Evolutionary conservation across 2,888 invertebrate genomes (phyloP), one percentile per base, ranked within the genome.

Genomic region (Lochmaea crataegi): DNA sequence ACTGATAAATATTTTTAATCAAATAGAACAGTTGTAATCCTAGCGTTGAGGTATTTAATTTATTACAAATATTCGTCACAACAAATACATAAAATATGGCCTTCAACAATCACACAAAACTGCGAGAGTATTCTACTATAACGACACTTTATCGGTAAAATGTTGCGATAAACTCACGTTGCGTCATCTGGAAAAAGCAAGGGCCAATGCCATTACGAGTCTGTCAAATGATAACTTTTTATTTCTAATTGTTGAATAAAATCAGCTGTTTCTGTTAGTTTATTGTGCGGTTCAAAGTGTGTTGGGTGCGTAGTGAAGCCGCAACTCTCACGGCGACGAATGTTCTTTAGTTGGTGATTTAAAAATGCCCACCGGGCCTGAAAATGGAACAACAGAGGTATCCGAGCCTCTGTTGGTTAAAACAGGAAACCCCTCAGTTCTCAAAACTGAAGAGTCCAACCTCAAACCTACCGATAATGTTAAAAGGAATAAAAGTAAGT

Each of bases 391-490:
- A 57, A 74, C 63, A n/a, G 77, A 75, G 42, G 80, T 76, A 66
- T 77, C 72, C 57, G 80, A 82, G 69, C 80, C 81, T 38, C 71
- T 82, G 51, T 71, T 82, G 65, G 75, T 74, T 38, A 80, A 79
- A 68, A 66, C 48, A 22, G 64, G 45, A 3, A 68, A 60, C 18
- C 56, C 69, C 22, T 32, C 56, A 18, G 22, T 63, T n/a, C 22
- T 48, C 16, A 72, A 65, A 53, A 32, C 26, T 42, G 75, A 73
- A 60, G 73, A 70, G 16, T 41, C 45, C 63, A 42, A 32, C 38
- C 57, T 42, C 22, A 75, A 69, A 67, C 57, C 45, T 9, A 41
- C 48, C 14, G 57, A 58, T 32, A 48, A 32, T 16, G 69, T 75
- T 45, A 75, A 69, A 67, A 72, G 75, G 67, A 75, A 69, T 45